Base-by-base conservation (phyloP, 1,140 invertebrate genomes). In the Acarapis woodi region DNA sequence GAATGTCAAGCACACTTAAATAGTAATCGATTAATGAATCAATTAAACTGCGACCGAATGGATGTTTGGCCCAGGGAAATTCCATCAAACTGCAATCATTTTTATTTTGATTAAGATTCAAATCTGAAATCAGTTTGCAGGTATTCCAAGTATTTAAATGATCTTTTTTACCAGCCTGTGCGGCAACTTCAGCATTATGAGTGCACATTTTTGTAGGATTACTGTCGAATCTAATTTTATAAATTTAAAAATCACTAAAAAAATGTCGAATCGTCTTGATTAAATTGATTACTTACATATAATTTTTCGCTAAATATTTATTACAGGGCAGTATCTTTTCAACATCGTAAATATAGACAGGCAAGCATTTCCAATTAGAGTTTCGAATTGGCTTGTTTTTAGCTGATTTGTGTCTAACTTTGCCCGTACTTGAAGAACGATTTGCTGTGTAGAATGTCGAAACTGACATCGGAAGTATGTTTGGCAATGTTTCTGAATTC, bases 41-140 rank as follows among this genome's bases (percentile, higher is more conserved):
- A 37, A 88, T 64, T 40, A 88, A 53, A 47, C 68, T 67, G 51
- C 71, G 69, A 42, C 79, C 79, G 49, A 87, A 76, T 3, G 83
- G 79, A 64, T 82, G 73, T 15, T 62, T 52, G 8, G 66, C 60
- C 70, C 74, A 79, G 23, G 68, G 66, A 45, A 66, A 62, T 16
- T 30, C 36, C 10, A 33, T 18, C 8, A 18, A 15, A 22, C 14
- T 9, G 14, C 14, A 15, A 15, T 38, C 26, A 4, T 36, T 3
- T 9, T 14, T 16, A 29, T 12, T 10, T 28, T 8, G 2, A 21
- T 38, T 3, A 20, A 20, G 19, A 20, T 19, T 34, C n/a, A 37
- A 32, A 8, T 40, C 40, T 5, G 36, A 26, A 1, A 33, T 37
- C 9, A 47, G 23, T 31, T 10, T 31, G 34, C 33, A 35, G 25